phyloP scores from a whole-genome alignment of 2,888 invertebrate genomes.

The Agrypnus murinus region DNA sequence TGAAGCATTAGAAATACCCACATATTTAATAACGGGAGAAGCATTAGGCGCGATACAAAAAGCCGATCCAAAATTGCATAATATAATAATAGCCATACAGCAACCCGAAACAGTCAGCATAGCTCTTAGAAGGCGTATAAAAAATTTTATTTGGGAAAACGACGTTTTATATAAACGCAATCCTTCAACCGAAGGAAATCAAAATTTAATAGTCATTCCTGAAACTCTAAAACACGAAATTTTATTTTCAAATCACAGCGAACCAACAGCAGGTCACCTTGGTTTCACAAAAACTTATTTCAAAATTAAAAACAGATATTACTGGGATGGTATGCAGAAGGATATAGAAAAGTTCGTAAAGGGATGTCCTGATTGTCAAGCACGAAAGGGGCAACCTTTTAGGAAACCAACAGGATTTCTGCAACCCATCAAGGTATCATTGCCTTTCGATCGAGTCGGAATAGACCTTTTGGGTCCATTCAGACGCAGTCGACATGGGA shows the following conservation, averaged over 20 bases:
- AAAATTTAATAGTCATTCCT: no score
- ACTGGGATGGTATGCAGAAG: constrained; percentile 40
- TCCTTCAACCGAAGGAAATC: no score
- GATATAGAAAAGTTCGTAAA: constrained; percentile 48
- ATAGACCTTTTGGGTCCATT: constrained; percentile 36
- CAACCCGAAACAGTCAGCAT: no score
- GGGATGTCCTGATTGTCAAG: constrained; percentile 47
- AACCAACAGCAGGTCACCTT: constrained; percentile 36
- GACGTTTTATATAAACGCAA: not conserved
- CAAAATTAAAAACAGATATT: constrained; percentile 42
- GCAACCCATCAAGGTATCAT: constrained; percentile 32
- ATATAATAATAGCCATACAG: no score
- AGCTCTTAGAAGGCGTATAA: no score
- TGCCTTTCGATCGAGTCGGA: constrained; percentile 35
- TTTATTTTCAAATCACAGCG: constrained; percentile 26
- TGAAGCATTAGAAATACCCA: constrained; percentile 24
- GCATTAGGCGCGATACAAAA: no score
- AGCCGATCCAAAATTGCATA: constrained; percentile 28
- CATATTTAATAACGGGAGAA: no score
- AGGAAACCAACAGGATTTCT: constrained; percentile 40
- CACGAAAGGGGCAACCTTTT: constrained; percentile 33
- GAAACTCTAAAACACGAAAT: not conserved
- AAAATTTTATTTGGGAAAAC: constrained; percentile 1
- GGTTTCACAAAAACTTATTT: constrained; percentile 26
- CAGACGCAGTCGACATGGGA: no score